phyloP scores from a whole-genome alignment of 2,888 invertebrate genomes.

The Plutella xylostella region DNA sequence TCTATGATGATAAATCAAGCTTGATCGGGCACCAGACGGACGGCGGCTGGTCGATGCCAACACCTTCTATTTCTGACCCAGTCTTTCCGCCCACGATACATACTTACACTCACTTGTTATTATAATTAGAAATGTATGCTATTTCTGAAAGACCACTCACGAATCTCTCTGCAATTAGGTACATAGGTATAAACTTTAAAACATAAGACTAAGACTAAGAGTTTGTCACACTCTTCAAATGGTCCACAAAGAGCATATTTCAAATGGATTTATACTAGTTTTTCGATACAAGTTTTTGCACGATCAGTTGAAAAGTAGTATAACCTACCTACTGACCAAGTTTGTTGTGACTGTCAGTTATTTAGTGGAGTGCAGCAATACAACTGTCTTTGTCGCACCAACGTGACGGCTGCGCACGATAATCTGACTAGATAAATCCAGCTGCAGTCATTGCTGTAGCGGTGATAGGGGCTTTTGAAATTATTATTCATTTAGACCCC shows the following conservation, averaged over 20 bases:
- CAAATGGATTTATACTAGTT: too few species aligned
- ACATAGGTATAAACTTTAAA: too few species aligned
- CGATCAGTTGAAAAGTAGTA: too few species aligned
- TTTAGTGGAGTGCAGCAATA: too few species aligned
- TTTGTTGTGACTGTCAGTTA: too few species aligned
- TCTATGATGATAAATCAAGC: too few species aligned
- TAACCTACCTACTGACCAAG: too few species aligned
- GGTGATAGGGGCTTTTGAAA: slow-evolving; percentile 33
- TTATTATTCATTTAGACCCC: slow-evolving; percentile 44
- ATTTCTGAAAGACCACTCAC: slow-evolving; percentile 23
- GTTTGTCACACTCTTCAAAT: too few species aligned
- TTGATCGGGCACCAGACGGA: slow-evolving; percentile 22
- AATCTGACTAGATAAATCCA: slow-evolving; percentile 46
- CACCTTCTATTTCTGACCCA: slow-evolving; percentile 47
- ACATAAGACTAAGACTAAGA: too few species aligned
- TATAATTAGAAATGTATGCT: slow-evolving; percentile 63
- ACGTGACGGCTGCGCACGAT: slow-evolving; percentile 29
- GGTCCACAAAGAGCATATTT: too few species aligned
- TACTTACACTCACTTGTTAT: slow-evolving; percentile 62
- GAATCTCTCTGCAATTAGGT: too few species aligned
- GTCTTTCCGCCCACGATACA: slow-evolving; percentile 57
- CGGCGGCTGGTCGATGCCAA: slow-evolving; percentile 48
- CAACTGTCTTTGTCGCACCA: slow-evolving; percentile 30
- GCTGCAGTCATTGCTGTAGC: slow-evolving; percentile 28
- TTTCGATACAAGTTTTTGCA: too few species aligned